phyloP scores from a whole-genome alignment of 1,140 invertebrate genomes.

The Heliconius himera region DNA sequence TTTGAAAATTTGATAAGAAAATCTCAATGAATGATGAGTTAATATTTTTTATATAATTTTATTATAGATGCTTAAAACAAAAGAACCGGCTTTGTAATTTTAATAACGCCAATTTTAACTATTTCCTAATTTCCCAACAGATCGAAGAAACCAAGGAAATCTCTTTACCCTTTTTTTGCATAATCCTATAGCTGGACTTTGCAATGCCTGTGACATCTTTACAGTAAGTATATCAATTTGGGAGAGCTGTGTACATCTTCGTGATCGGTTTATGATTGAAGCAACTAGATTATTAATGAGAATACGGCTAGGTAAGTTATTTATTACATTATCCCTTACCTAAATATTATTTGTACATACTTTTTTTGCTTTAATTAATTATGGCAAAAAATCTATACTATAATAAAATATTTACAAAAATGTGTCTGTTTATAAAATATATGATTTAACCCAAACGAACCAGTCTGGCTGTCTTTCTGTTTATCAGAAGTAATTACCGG shows the following conservation, averaged over 20 bases:
- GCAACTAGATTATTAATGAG: slow-evolving; percentile 91
- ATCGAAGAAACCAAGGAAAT: slow-evolving; percentile 95
- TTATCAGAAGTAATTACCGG: no score
- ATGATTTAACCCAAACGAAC: no score
- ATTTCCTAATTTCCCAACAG: slow-evolving; percentile 79
- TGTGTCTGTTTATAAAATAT: no score
- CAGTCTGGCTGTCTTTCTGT: no score
- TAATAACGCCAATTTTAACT: background rate
- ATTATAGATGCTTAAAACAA: background rate
- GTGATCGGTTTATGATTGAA: slow-evolving; percentile 95
- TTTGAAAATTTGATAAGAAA: no score
- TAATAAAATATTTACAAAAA: no score
- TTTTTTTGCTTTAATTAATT: no score
- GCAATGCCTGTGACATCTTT: slow-evolving; percentile 94
- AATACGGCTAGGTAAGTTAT: slow-evolving; percentile 89
- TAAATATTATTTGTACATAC: no score
- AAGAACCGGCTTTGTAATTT: no score
- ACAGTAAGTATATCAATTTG: slow-evolving; percentile 93
- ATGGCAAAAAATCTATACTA: no score
- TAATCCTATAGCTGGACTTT: slow-evolving; percentile 95
- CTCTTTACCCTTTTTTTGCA: slow-evolving; percentile 97
- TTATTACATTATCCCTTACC: background rate
- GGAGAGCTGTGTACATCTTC: slow-evolving; percentile 93
- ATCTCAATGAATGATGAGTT: no score
- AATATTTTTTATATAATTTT: background rate